A percentile compares a stretch with the other conserved stretches of the same genome.
Conservation (phyloP, 1,140 invertebrate species). For the Goniozus legneri region DNA sequence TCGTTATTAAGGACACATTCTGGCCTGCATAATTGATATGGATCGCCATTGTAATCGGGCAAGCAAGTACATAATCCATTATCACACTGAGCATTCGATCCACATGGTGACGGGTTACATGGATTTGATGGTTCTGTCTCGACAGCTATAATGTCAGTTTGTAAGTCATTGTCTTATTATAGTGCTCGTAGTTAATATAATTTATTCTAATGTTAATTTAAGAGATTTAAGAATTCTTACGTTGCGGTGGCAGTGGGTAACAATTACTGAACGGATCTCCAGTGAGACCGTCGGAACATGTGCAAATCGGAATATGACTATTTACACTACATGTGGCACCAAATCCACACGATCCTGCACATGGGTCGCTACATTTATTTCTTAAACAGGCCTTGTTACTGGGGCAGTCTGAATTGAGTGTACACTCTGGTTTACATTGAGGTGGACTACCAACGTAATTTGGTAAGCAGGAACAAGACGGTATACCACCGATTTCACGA, state of each 20-base stretch:
- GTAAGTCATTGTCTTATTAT: neutral
- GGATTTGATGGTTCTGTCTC: slow-evolving; percentile 31
- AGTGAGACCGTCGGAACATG: slow-evolving; percentile 63
- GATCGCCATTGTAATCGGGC: slow-evolving; percentile 63
- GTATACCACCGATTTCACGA: slow-evolving; percentile 56
- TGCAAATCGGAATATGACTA: slow-evolving; percentile 71
- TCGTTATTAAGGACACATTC: slow-evolving; percentile 66
- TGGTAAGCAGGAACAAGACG: slow-evolving; percentile 63
- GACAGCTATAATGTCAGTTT: neutral
- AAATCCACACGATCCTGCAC: slow-evolving; percentile 62
- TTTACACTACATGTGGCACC: slow-evolving; percentile 64
- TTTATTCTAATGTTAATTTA: neutral
- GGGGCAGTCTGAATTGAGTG: slow-evolving; percentile 64
- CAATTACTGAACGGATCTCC: slow-evolving; percentile 74
- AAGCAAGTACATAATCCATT: slow-evolving; percentile 65
- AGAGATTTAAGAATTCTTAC: slow-evolving; percentile 26
- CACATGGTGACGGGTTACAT: slow-evolving; percentile 61
- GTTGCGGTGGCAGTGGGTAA: slow-evolving; percentile 37
- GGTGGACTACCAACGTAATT: slow-evolving; percentile 63
- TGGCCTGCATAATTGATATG: slow-evolving; percentile 64
- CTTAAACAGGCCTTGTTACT: slow-evolving; percentile 63
- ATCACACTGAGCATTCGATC: slow-evolving; percentile 64
- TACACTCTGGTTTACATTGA: slow-evolving; percentile 63
- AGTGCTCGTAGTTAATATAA: neutral
- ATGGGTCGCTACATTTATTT: slow-evolving; percentile 67